Base-by-base conservation (phyloP, 2,113 vertebrate species). In the Tragulus kanchil region DNA sequence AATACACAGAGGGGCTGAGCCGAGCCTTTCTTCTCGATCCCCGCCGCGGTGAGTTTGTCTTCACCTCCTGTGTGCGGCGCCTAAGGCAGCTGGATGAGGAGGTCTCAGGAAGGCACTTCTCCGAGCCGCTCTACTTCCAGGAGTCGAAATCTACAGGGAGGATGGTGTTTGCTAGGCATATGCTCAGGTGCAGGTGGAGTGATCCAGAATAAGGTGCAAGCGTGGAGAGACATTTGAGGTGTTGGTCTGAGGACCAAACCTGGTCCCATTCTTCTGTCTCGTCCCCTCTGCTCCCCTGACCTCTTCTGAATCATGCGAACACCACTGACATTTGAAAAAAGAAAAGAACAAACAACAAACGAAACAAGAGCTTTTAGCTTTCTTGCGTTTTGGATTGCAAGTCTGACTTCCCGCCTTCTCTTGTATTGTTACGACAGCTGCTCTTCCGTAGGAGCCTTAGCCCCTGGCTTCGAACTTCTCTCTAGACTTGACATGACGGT, bases 341-440 rank as follows among this genome's bases (percentile, higher is more conserved):
- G 59, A 78, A 64, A 21, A n/a, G 26, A n/a, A 13, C 36, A 10
- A 26, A 78, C 8, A n/a, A 64, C 1, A 1, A 36, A 36, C 36
- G 36, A 36, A 36, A 36, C 65, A 62, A 75, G 69, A 61, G 21
- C 9, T 90, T 75, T 71, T 62, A 59, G 4, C 28, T 81, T 59
- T 81, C 85, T 75, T 82, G 26, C 6, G 82, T 90, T 96, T 90
- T 54, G 36, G 28, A 84, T 78, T 93, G 48, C 5, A 75, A 19
- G 78, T 12, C 25, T 1, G 19, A 73, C 50, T 78, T 79, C 45
- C 79, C 69, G 8, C 12, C 26, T 83, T 78, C 9, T 77, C 3
- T 75, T 54, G 1, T 31, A 8, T 8, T 59, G 21, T 23, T 25
- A 26, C 21, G 58, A 16, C 15, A 10, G n/a, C 48, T 61, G 4